phyloP scores from a whole-genome alignment of 2,888 invertebrate genomes.

The Cryptocephalus primarius region DNA sequence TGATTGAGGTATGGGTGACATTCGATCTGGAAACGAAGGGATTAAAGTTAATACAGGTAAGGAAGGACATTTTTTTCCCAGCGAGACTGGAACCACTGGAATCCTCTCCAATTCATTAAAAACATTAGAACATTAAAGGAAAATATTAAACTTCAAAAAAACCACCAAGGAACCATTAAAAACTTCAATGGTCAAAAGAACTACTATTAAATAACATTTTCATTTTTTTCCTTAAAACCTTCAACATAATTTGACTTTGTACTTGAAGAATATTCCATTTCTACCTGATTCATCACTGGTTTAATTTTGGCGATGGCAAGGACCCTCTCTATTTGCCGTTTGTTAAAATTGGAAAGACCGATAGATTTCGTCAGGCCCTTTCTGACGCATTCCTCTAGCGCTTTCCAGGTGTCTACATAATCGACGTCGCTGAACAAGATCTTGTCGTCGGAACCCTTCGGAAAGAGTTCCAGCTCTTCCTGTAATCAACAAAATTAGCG shows the following conservation, averaged over 20 bases:
- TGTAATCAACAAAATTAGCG: slow-evolving; percentile 21
- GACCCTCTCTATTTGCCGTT: slow-evolving; percentile 59
- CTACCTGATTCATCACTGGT: slow-evolving; percentile 41
- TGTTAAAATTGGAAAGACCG: slow-evolving; percentile 83
- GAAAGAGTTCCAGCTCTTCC: slow-evolving; percentile 24
- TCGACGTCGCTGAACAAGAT: slow-evolving; percentile 48
- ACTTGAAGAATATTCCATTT: no score
- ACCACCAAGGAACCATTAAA: no score
- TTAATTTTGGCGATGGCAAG: slow-evolving; percentile 51
- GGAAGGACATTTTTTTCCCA: no score
- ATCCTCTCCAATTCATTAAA: no score
- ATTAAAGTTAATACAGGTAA: neutral
- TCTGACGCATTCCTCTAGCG: slow-evolving; percentile 62
- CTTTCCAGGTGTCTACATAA: slow-evolving; percentile 68
- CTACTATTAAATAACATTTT: no score
- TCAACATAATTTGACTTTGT: no score
- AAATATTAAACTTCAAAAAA: neutral
- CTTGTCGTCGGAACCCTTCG: slow-evolving; percentile 20
- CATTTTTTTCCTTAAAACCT: no score
- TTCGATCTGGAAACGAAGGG: slow-evolving; percentile 53
- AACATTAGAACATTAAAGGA: no score
- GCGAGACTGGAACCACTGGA: no score
- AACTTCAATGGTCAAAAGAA: no score
- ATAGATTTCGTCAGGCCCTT: slow-evolving; percentile 64
- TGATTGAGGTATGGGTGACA: slow-evolving; percentile 74